Evolutionary conservation across 1,140 invertebrate genomes (phyloP).

Genomic region (Listronotus oregonensis): DNA sequence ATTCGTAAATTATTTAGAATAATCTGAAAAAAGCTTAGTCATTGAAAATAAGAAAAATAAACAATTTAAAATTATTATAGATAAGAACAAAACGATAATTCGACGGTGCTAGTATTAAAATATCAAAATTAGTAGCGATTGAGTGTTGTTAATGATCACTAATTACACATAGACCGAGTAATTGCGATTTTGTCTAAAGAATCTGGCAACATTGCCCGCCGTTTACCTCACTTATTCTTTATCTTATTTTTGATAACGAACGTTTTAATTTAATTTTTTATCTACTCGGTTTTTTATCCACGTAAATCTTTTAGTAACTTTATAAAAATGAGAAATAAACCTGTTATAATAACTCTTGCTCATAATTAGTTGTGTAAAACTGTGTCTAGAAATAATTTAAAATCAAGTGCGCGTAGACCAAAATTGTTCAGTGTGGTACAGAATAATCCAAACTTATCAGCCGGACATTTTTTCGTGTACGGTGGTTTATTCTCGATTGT

Average conservation of each 20-base stretch:
- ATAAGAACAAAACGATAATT: conserved; percentile 11
- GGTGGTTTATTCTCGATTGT: background rate
- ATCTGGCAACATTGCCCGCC: conserved; percentile 23
- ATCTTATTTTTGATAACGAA: conserved; percentile 33
- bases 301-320: conserved; percentile 29
- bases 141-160: conserved; percentile 15
- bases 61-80: background rate
- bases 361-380: conserved; percentile 1
- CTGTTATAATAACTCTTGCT: conserved; percentile 13
- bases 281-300: conserved; percentile 25
- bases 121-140: conserved; percentile 24
- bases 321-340: conserved; percentile 23
- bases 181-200: conserved; percentile 2
- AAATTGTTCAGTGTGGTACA: background rate
- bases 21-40: conserved; percentile 25
- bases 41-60: conserved; percentile 30
- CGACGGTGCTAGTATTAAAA: background rate
- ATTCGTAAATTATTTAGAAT: conserved; percentile 18
- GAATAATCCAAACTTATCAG: background rate
- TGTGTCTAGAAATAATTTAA: too few species aligned
- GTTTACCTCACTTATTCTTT: conserved; percentile 28
- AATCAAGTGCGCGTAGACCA: background rate
- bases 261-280: conserved; percentile 30
- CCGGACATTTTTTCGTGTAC: background rate
- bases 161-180: conserved; percentile 4